phyloP scores from a whole-genome alignment of 2,797 vertebrate species.

The Avahi laniger region DNA sequence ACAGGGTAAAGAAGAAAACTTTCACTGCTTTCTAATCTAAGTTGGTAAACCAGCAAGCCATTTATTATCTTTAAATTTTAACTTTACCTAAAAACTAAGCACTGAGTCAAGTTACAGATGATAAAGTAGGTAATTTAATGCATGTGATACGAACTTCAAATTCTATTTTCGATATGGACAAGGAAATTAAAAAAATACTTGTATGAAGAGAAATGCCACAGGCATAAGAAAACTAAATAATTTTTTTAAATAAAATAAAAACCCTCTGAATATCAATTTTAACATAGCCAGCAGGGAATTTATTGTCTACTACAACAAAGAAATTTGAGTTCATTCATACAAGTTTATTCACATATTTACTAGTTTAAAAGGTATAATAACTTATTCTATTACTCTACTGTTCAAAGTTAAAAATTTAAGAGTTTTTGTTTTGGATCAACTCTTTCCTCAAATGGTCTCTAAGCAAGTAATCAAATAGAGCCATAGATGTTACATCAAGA shows the following conservation, averaged over 20 bases:
- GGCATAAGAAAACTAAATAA: conserved; percentile 58
- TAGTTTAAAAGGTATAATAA: background rate
- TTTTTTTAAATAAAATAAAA: background rate
- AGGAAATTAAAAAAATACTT: conserved; percentile 63
- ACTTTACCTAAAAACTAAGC: conserved; percentile 35
- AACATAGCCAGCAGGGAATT: conserved; percentile 55
- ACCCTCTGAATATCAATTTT: conserved; percentile 53
- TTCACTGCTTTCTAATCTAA: conserved; percentile 50
- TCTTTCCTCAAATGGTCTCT: conserved; percentile 55
- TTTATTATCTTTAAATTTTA: conserved; percentile 48
- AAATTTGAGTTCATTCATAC: conserved; percentile 63
- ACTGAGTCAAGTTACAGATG: conserved; percentile 43
- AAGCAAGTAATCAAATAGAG: conserved; percentile 57
- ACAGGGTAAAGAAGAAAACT: conserved; percentile 37
- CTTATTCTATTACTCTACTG: conserved; percentile 32
- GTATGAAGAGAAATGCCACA: conserved; percentile 72
- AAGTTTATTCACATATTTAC: conserved; percentile 58
- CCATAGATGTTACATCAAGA: conserved; percentile 80
- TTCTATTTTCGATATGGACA: conserved; percentile 53
- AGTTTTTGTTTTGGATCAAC: conserved; percentile 44
- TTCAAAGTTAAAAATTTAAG: conserved; percentile 56
- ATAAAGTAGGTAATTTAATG: conserved; percentile 45
- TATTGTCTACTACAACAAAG: conserved; percentile 49
- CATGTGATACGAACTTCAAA: conserved; percentile 55
- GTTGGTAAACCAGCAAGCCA: conserved; percentile 39